A percentile compares a stretch with the other conserved stretches of the same genome.
phyloP scores from a whole-genome alignment of 2,797 vertebrate genomes.

The Pipistrellus pipistrellus region DNA sequence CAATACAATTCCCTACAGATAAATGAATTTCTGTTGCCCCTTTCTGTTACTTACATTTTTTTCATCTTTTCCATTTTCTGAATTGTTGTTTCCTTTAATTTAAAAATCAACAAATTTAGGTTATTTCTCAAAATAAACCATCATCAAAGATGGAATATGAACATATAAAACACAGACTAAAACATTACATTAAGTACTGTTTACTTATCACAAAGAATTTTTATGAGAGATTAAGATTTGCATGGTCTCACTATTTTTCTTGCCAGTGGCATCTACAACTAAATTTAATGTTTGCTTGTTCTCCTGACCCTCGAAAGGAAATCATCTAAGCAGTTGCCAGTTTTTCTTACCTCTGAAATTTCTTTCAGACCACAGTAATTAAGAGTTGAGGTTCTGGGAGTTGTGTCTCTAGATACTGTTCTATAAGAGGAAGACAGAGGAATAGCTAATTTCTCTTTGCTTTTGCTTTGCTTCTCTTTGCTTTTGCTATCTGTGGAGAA shows the following conservation, averaged over 20 bases:
- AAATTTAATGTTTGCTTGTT: slow-evolving; percentile 78
- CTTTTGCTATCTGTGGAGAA: slow-evolving; percentile 85
- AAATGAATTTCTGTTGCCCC: slow-evolving; percentile 85
- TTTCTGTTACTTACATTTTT: slow-evolving; percentile 92
- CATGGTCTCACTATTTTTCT: slow-evolving; percentile 77
- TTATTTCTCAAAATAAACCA: slow-evolving; percentile 82
- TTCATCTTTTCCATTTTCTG: slow-evolving; percentile 93
- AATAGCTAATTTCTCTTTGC: slow-evolving; percentile 79
- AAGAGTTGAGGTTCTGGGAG: slow-evolving; percentile 79
- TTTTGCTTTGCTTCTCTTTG: slow-evolving; percentile 76
- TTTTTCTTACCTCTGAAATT: slow-evolving; percentile 88
- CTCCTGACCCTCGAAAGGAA: slow-evolving; percentile 83
- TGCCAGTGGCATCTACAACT: slow-evolving; percentile 64
- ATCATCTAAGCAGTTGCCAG: slow-evolving; percentile 70
- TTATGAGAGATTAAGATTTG: slow-evolving; percentile 72
- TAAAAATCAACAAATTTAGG: slow-evolving; percentile 87
- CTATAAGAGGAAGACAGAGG: slow-evolving; percentile 81
- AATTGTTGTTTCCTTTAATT: slow-evolving; percentile 91
- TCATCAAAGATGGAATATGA: slow-evolving; percentile 80
- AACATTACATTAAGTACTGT: slow-evolving; percentile 70
- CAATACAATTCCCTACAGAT: slow-evolving; percentile 79
- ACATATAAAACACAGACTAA: slow-evolving; percentile 71
- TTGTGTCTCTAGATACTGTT: slow-evolving; percentile 82
- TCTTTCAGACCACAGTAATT: slow-evolving; percentile 86
- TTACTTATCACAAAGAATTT: slow-evolving; percentile 76